Evolutionary conservation across 2,113 vertebrate genomes (phyloP).

Genomic region (Varanus komodoensis): DNA sequence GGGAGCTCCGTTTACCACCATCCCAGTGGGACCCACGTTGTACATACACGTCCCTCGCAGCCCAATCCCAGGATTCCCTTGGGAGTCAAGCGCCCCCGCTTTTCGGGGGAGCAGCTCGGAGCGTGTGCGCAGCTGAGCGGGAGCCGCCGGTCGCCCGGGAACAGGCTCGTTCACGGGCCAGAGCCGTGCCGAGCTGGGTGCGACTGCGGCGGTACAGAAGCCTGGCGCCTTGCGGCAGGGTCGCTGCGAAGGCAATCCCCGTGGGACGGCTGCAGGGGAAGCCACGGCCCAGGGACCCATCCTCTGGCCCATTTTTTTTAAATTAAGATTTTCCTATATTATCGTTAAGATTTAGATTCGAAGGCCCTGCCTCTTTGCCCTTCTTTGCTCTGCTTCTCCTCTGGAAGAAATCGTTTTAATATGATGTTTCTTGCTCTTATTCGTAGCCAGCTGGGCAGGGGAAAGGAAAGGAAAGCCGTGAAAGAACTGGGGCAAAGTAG

Average conservation of each 20-base stretch:
- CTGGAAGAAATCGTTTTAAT: not conserved
- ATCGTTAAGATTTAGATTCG: not conserved
- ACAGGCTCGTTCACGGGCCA: not conserved
- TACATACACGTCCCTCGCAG: not conserved
- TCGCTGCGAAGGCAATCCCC: not conserved
- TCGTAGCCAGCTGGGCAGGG: not conserved
- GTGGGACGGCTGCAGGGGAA: too few species aligned
- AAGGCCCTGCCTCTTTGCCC: not conserved
- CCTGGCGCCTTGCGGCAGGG: not conserved
- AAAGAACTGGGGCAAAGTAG: not conserved
- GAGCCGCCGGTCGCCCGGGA: not conserved
- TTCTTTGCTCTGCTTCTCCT: not conserved
- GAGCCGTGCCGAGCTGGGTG: not conserved
- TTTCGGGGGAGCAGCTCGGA: not conserved
- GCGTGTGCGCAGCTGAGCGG: not conserved
- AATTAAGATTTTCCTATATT: not conserved
- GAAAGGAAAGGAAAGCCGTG: not conserved
- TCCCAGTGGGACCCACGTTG: not conserved
- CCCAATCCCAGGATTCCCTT: not conserved
- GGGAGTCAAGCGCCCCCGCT: not conserved
- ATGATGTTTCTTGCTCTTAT: not conserved
- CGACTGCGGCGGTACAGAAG: not conserved
- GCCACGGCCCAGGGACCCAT: not conserved
- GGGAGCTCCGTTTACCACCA: not conserved
- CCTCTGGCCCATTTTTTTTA: not conserved